Evolutionary conservation across 2,113 vertebrate species (phyloP).

Genomic region (Naja naja): DNA sequence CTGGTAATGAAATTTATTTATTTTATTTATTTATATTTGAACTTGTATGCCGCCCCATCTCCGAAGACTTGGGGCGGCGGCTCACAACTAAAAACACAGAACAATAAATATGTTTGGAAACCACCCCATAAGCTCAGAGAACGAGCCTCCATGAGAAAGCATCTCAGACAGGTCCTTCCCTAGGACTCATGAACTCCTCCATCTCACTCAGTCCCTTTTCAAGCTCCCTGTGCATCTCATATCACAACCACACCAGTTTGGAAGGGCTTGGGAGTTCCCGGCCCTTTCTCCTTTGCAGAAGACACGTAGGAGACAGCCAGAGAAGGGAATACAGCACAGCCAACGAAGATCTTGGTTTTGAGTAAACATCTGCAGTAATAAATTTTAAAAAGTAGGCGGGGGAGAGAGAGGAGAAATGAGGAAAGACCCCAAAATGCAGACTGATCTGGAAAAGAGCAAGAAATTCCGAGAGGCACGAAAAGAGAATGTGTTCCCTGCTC

Average conservation of each 20-base stretch:
- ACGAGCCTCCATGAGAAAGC: background rate
- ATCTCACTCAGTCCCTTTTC: too few species aligned
- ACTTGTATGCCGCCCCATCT: too few species aligned
- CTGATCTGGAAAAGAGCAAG: background rate
- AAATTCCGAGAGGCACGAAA: background rate
- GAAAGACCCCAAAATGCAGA: background rate
- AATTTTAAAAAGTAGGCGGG: background rate
- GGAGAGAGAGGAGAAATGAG: background rate
- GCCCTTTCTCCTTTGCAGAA: background rate
- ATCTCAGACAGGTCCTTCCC: background rate
- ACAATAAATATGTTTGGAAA: too few species aligned
- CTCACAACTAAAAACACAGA: too few species aligned
- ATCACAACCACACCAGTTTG: too few species aligned
- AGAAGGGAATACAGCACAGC: background rate
- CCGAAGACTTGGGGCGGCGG: too few species aligned
- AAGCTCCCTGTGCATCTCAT: background rate
- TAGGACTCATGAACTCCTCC: background rate
- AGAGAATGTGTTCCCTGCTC: background rate
- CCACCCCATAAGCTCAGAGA: background rate
- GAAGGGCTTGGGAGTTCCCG: background rate
- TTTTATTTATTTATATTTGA: too few species aligned
- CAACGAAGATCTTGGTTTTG: constrained; percentile 4
- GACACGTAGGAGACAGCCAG: background rate
- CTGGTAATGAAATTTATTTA: background rate
- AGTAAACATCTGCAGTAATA: constrained; percentile 22